Evolutionary conservation across 2,888 invertebrate species (phyloP), one percentile per base, ranked within the genome.

Genomic region (Mythimna albipuncta): DNA sequence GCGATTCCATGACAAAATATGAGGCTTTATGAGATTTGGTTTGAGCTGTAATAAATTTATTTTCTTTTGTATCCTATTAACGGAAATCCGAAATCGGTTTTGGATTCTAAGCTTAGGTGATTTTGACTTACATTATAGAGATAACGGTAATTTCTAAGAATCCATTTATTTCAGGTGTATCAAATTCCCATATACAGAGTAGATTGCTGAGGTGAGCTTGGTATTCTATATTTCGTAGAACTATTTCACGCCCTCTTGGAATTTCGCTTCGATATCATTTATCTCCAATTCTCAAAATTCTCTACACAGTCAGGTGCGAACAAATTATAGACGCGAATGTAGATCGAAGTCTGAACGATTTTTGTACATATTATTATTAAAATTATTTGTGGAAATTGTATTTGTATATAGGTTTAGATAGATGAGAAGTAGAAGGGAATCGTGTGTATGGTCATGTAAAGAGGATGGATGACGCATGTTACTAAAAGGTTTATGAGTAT

Each of bases 201-300:
- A 83, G 84, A 87, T 81, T 78, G 57, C 67, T 72, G 74, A 77
- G 77, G 72, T 83, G 66, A 77, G 69, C 67, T 72, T 62, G 83
- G 85, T 85, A 88, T 88, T 85, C 88, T 86, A 87, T 88, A 88
- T 85, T 77, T 86, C 85, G 81, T 81, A 82, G 77, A 90, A 87
- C 89, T 88, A 91, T 91, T 90, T 89, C 87, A 88, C 88, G 87
- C 87, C 68, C 70, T 84, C 82, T 84, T 81, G 87, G 85, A 80
- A 89, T 89, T 84, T 83, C 78, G 77, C 80, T 82, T 81, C 86
- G 77, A 89, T 86, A 87, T 85, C 82, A 82, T 78, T 79, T 81
- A 88, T 87, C 84, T 87, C 79, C 84, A 85, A 90, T 86, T 88
- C 87, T 79, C 79, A 79, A 85, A 74, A 83, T 85, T 75, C 77